Conservation (phyloP, 2,888 invertebrate genomes). For the Caenorhabditis imperialis region DNA sequence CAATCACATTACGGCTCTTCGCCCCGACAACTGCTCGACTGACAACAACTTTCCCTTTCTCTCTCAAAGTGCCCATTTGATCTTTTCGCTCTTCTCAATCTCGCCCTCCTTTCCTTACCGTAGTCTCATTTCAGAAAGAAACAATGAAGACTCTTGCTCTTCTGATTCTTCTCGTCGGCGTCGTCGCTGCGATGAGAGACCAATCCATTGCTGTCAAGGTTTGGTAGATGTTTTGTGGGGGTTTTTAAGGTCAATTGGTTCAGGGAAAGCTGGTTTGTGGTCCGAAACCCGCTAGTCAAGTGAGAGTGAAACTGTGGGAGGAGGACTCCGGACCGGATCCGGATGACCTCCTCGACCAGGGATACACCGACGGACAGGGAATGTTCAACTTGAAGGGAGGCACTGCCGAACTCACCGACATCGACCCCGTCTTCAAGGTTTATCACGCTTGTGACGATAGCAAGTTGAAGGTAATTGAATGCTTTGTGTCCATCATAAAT, state of each 20-base stretch:
- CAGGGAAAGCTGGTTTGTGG: conserved; percentile 66
- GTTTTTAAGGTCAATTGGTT: conserved; percentile 21
- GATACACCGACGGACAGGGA: conserved; percentile 65
- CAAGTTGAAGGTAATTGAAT: conserved; percentile 53
- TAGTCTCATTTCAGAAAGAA: too few relatives aligned
- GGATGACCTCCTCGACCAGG: conserved; percentile 69
- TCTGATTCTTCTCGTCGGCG: conserved; percentile 24
- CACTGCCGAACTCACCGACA: conserved; percentile 66
- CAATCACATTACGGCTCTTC: conserved; percentile 4
- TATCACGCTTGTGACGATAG: conserved; percentile 70
- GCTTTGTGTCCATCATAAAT: neutral
- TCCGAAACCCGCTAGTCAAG: conserved; percentile 57
- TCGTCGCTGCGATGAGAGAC: conserved; percentile 63
- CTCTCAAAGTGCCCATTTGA: neutral
- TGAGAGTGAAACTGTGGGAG: conserved; percentile 70
- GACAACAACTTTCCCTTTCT: conserved; percentile 10
- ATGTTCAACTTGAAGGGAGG: conserved; percentile 60
- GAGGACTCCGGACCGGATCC: conserved; percentile 68
- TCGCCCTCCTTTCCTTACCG: too few relatives aligned
- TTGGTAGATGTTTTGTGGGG: conserved; percentile 2
- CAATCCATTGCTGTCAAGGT: conserved; percentile 66
- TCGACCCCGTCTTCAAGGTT: conserved; percentile 68
- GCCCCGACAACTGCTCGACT: conserved; percentile 21
- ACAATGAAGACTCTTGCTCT: conserved; percentile 12
- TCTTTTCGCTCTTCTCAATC: too few relatives aligned